Conservation (phyloP, 2,113 vertebrate species). For the Nycticryphes semicollaris region DNA sequence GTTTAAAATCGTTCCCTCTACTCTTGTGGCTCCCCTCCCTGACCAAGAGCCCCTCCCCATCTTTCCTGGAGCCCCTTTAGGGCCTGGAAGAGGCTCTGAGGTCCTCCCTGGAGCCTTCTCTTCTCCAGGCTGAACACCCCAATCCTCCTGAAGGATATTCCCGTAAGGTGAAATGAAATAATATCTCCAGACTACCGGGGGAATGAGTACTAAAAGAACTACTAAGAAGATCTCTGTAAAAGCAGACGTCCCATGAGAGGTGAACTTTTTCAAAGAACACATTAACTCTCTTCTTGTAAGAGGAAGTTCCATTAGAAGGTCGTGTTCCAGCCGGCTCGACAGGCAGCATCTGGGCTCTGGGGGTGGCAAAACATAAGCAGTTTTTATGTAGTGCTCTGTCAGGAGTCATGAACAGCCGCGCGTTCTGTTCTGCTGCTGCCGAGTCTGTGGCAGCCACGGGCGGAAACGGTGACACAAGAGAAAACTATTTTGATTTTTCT, state of each 20-base stretch:
- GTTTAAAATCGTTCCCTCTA: too few species aligned
- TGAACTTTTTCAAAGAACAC: constrained; percentile 48
- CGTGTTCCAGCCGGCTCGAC: not conserved
- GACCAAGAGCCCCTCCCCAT: too few species aligned
- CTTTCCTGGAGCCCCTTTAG: too few species aligned
- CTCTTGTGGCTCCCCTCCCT: too few species aligned
- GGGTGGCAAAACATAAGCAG: not conserved
- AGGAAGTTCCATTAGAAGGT: constrained; percentile 15
- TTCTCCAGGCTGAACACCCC: too few species aligned
- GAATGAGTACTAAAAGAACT: constrained; percentile 37
- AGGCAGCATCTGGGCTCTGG: not conserved
- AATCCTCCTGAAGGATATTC: constrained; percentile 1
- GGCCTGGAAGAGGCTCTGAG: too few species aligned
- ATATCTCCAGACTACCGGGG: constrained; percentile 22
- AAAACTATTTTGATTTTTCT: not conserved
- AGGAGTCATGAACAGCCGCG: not conserved
- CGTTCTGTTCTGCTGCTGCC: not conserved
- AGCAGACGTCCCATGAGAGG: constrained; percentile 24
- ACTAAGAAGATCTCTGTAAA: constrained; percentile 33
- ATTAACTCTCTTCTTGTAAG: constrained; percentile 17
- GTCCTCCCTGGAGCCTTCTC: too few species aligned
- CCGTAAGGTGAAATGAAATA: constrained; percentile 55
- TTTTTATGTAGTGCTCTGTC: not conserved
- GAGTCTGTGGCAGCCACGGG: not conserved
- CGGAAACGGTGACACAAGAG: not conserved